Evolutionary conservation across 2,888 invertebrate genomes (phyloP), one percentile per base, ranked within the genome.

Genomic region (Drosophila mimica): DNA sequence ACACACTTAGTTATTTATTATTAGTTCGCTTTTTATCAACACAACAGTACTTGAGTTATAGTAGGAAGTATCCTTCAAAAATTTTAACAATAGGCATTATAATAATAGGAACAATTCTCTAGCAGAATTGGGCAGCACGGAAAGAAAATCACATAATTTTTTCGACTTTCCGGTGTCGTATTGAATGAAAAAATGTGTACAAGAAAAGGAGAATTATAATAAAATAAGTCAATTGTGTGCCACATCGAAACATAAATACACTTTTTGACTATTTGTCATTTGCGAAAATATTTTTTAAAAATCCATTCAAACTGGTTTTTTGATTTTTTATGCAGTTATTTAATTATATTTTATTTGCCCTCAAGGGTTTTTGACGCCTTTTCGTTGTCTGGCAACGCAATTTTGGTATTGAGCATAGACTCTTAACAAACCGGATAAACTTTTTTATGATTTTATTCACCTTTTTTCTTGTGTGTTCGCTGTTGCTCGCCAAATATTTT

Each of bases 401-500:
- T 69, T 25, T 59, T 51, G 46, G 43, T 69, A 70, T 74, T 52
- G 63, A 65, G 70, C 33, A 63, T 68, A 40, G 46, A 70, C 70
- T 59, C 70, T n/a, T 15, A 49, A 34, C 33, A 30, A 49, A n/a
- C 40, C 40, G 34, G 11, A 15, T 28, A 53, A 66, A 73, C 36
- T 70, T 70, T 51, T 54, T 20, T 49, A 53, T 38, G 53, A 63
- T 75, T 62, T 70, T 67, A 31, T 60, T 51, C 53, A 61, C 36
- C 40, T 72, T 63, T 71, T 74, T 46, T 46, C 7, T 54, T 36
- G 48, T 59, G 11, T 49, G 25, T 60, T 70, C 9, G 34, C 62
- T 74, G 67, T 68, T 51, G 52, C 49, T 64, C 58, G 49, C 57
- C 72, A 90, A 88, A 88, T 90, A 90, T 90, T 91, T 92, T 90